These are phyloP conservation scores for Peromyscus leucopus DNA, from an alignment of 2,113 vertebrate genomes.

Conservation along the genomic window DNA sequence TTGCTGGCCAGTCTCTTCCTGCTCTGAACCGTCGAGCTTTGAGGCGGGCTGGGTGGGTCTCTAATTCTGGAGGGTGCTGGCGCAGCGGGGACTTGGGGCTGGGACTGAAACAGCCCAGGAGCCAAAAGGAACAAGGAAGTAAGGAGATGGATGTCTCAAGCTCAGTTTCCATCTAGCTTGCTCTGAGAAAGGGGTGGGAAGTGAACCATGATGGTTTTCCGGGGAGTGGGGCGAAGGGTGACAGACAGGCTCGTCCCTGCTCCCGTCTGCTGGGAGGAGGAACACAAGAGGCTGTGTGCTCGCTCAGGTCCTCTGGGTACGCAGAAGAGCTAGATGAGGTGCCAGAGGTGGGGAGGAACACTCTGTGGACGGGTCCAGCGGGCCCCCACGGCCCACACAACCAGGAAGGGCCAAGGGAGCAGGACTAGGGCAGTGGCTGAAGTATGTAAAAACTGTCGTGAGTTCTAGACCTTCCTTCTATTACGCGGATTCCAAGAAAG, in stretches of 20 bases:
- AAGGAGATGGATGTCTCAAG: background rate
- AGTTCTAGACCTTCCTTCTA: background rate
- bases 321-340: background rate
- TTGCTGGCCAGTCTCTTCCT: background rate
- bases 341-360: background rate
- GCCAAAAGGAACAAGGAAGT: constrained; percentile 82
- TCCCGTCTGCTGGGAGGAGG: background rate
- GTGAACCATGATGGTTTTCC: background rate
- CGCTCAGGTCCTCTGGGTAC: background rate
- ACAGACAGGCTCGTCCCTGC: background rate
- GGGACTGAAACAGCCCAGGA: background rate
- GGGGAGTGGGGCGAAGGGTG: rapidly evolving
- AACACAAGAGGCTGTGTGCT: background rate
- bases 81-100: background rate
- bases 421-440: background rate
- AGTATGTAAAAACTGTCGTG: background rate
- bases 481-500: background rate
- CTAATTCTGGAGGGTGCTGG: background rate
- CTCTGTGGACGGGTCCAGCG: background rate
- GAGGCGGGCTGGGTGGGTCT: constrained; percentile 14
- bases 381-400: no score
- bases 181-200: constrained; percentile 6
- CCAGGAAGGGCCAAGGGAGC: background rate
- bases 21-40: background rate
- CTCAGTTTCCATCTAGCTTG: background rate